phyloP scores from a whole-genome alignment of 2,113 vertebrate species.

The Nycticorax nycticorax region DNA sequence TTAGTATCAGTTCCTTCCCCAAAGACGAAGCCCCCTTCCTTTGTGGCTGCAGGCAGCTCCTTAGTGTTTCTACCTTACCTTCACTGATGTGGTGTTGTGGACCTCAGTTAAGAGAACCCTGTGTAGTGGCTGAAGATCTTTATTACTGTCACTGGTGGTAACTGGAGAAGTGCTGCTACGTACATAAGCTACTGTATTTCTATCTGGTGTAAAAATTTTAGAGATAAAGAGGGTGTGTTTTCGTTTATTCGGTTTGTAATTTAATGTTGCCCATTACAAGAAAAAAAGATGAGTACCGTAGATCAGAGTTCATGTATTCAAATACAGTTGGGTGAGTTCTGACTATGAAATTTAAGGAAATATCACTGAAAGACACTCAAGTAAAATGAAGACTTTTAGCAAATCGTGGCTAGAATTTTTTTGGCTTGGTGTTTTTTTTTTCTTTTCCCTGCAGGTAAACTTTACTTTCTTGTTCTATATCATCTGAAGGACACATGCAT shows the following conservation, averaged over 20 bases:
- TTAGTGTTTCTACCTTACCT: neutral
- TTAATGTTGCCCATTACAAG: neutral
- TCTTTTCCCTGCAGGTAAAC: conserved; percentile 37
- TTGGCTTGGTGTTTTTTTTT: neutral
- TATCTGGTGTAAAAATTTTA: neutral
- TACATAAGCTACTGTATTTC: neutral
- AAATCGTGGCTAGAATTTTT: neutral
- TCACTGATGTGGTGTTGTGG: neutral
- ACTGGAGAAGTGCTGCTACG: neutral
- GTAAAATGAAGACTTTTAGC: neutral
- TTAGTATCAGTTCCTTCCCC: neutral
- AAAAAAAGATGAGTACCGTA: neutral
- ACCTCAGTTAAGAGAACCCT: neutral
- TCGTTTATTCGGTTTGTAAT: neutral
- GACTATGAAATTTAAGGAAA: neutral
- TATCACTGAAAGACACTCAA: neutral
- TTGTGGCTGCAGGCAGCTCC: neutral
- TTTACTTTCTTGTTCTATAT: conserved; percentile 51
- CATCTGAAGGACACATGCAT: conserved; percentile 52
- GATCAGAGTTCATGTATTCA: neutral
- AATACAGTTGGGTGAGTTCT: neutral
- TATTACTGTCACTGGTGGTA: neutral
- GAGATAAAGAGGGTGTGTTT: neutral
- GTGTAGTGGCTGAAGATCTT: neutral
- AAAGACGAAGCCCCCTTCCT: neutral